These are phyloP conservation scores for Sisor rabdophorus DNA, from an alignment of 2,113 vertebrate genomes.

Conservation along the genomic window DNA sequence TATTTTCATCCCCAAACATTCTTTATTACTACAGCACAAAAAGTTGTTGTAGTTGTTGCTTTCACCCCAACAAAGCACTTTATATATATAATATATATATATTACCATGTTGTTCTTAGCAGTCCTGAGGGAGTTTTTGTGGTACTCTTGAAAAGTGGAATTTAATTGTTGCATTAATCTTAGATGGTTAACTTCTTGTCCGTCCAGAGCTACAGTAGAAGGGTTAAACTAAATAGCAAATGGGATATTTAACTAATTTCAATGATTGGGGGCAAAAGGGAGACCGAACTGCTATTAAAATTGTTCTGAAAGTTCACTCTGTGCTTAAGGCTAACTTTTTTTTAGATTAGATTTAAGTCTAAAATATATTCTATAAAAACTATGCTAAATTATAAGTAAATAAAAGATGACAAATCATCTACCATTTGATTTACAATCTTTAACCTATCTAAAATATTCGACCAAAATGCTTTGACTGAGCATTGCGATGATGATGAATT, in stretches of 20 bases:
- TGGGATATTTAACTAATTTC: neutral
- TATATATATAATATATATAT: neutral
- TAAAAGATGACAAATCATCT: neutral
- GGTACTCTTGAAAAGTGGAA: neutral
- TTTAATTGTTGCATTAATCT: neutral
- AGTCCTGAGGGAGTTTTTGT: neutral
- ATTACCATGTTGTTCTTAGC: neutral
- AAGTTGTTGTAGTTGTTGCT: neutral
- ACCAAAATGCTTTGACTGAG: neutral
- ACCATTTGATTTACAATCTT: neutral
- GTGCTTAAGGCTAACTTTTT: neutral
- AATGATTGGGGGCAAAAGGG: neutral
- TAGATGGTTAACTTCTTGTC: neutral
- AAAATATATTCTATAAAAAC: neutral
- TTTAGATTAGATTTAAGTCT: neutral
- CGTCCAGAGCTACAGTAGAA: neutral
- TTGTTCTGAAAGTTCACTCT: neutral
- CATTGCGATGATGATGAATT: neutral
- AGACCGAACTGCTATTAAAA: neutral
- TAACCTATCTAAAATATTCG: neutral
- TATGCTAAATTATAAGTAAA: neutral
- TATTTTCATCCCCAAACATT: no score
- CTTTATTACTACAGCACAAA: neutral
- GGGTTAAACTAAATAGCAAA: neutral
- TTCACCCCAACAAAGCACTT: neutral